Evolutionary conservation across 2,888 invertebrate genomes (phyloP).

Genomic region (Cryptocephalus moraei): DNA sequence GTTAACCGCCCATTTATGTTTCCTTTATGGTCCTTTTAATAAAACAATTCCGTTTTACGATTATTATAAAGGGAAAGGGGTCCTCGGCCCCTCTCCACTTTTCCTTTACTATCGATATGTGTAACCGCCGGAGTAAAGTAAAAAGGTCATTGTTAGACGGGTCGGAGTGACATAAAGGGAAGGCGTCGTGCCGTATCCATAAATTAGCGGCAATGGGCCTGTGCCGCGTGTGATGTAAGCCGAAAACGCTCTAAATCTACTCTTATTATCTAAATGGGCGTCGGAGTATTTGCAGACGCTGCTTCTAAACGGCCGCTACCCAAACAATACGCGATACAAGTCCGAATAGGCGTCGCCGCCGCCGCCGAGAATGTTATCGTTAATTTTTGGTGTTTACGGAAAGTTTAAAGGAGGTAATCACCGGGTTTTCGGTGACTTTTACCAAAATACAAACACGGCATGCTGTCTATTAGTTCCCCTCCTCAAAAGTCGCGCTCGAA

Average conservation of each 20-base stretch:
- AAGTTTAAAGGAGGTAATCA: too few relatives aligned
- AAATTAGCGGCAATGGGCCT: slow-evolving; percentile 32
- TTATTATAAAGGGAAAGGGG: too few relatives aligned
- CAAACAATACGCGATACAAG: too few relatives aligned
- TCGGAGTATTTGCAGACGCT: slow-evolving; percentile 35
- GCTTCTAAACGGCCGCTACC: background rate
- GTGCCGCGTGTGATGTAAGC: slow-evolving; percentile 6
- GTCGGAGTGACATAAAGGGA: slow-evolving; percentile 14
- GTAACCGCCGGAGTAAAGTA: slow-evolving; percentile 3
- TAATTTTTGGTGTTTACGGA: too few relatives aligned
- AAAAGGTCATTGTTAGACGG: slow-evolving; percentile 11
- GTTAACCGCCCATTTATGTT: too few relatives aligned
- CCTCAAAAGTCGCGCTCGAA: too few relatives aligned
- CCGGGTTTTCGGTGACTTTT: too few relatives aligned
- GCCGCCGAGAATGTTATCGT: background rate
- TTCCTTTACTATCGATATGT: background rate
- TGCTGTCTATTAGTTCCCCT: too few relatives aligned
- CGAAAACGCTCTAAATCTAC: slow-evolving; percentile 37
- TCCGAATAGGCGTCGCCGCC: slow-evolving; percentile 23
- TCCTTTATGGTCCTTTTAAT: too few relatives aligned
- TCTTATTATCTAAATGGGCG: slow-evolving; percentile 38
- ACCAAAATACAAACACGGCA: too few relatives aligned
- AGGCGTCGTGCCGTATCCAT: slow-evolving; percentile 28
- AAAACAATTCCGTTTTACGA: too few relatives aligned
- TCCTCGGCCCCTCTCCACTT: too few relatives aligned